Evolutionary conservation across 2,888 invertebrate genomes (phyloP).

Genomic region (Epistrophe grossulariae): DNA sequence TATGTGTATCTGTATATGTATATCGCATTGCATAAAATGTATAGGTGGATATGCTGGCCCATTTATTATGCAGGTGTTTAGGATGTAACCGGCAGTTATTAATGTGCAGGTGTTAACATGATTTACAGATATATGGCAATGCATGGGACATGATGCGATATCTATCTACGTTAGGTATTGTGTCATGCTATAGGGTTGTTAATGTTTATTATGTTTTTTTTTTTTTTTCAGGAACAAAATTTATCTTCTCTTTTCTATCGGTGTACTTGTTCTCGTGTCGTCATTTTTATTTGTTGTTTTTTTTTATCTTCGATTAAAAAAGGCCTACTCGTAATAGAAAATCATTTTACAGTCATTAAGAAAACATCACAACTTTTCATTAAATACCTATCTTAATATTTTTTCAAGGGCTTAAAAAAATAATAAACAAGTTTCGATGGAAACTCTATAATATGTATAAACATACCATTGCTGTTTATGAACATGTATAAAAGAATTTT

Average conservation of each 20-base stretch:
- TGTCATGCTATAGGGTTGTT: slow-evolving; percentile 19
- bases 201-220: slow-evolving; percentile 35
- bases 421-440: too few species aligned
- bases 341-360: slow-evolving; percentile 36
- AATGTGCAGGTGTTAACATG: slow-evolving; percentile 65
- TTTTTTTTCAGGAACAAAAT: slow-evolving; percentile 14
- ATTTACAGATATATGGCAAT: slow-evolving; percentile 52
- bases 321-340: neutral
- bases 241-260: neutral
- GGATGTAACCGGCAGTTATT: slow-evolving; percentile 65
- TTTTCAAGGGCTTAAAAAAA: too few species aligned
- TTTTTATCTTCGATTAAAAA: neutral
- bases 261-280: slow-evolving; percentile 2
- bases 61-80: slow-evolving; percentile 70
- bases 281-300: neutral
- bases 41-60: slow-evolving; percentile 37
- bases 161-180: neutral
- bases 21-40: neutral
- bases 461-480: too few species aligned
- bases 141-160: slow-evolving; percentile 35
- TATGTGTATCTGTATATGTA: neutral
- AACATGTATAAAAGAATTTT: too few species aligned
- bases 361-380: slow-evolving; percentile 19
- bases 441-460: too few species aligned
- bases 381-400: too few species aligned